Percentiles rank a stretch among this genome's conserved stretches.
Conservation (phyloP, 1,140 invertebrate species). For the Dendroctonus valens region DNA sequence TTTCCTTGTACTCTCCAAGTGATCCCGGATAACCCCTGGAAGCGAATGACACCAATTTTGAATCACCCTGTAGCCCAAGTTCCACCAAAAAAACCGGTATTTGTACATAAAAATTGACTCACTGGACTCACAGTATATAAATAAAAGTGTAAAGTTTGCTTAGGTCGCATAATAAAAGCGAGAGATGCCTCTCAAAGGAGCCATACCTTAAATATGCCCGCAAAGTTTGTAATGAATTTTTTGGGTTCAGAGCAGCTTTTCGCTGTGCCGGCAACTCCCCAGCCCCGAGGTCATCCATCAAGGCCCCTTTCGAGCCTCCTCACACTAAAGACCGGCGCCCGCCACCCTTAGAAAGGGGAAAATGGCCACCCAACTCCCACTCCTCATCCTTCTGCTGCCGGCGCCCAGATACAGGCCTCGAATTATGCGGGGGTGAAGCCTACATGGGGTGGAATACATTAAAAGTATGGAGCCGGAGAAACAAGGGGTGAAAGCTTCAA, state of each 20-base stretch:
- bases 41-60: too few relatives aligned
- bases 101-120: too few relatives aligned
- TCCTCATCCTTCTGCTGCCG: conserved; percentile 38
- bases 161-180: conserved; percentile 22
- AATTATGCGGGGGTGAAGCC: conserved; percentile 39
- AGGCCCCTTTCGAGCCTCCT: conserved; percentile 41
- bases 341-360: conserved; percentile 41
- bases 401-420: conserved; percentile 36
- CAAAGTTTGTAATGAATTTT: conserved; percentile 44
- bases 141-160: conserved; percentile 11
- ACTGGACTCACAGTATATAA: too few relatives aligned
- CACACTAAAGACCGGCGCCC: conserved; percentile 42
- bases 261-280: conserved; percentile 31
- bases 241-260: conserved; percentile 29
- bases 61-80: too few relatives aligned
- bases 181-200: conserved; percentile 39
- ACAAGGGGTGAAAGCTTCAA: conserved; percentile 37
- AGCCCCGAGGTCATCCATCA: conserved; percentile 47
- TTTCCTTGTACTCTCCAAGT: too few relatives aligned
- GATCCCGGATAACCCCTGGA: too few relatives aligned
- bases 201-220: conserved; percentile 40
- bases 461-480: conserved; percentile 38
- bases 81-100: too few relatives aligned
- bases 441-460: conserved; percentile 41
- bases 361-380: conserved; percentile 37